Percentiles rank a stretch among this genome's conserved stretches.
Conservation (phyloP, 2,797 vertebrate species). For the Sorex maritimensis region DNA sequence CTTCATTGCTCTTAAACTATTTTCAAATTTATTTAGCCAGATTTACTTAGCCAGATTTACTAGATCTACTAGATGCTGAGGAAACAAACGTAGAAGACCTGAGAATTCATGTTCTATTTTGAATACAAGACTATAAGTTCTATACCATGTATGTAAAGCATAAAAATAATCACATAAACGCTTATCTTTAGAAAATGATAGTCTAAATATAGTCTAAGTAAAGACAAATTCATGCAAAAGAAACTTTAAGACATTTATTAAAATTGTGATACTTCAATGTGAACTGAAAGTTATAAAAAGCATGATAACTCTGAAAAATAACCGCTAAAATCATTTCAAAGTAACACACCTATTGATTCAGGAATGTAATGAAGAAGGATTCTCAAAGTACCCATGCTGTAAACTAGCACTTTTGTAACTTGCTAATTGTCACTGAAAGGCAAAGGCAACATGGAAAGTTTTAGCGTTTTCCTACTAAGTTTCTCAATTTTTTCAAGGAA, state of each 20-base stretch:
- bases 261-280: conserved; percentile 28
- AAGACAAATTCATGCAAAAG: neutral
- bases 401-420: conserved; percentile 70
- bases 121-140: conserved; percentile 11
- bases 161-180: neutral
- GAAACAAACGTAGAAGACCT: neutral
- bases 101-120: conserved; percentile 13
- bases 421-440: conserved; percentile 64
- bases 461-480: conserved; percentile 29
- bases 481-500: conserved; percentile 7
- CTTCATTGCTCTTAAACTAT: no score
- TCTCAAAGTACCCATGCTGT: neutral
- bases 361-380: conserved; percentile 5
- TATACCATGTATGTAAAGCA: conserved; percentile 29
- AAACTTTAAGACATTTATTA: neutral
- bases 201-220: neutral
- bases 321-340: neutral
- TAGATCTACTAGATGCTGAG: neutral
- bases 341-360: neutral
- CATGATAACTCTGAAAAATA: conserved; percentile 41
- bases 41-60: no score
- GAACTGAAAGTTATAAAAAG: neutral
- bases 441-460: neutral
- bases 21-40: no score
- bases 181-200: neutral